phyloP scores from a whole-genome alignment of 2,113 vertebrate species.

The Danio rerio region GRCz12tu NC_133181.1:56961501-56962000 shows the following conservation, averaged over 20 bases:
- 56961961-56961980: conserved; percentile 30
- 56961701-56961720: background rate
- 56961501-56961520: too few relatives aligned
- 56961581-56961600: too few relatives aligned
- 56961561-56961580: too few relatives aligned
- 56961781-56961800: background rate
- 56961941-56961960: conserved; percentile 10
- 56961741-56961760: background rate
- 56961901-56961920: background rate
- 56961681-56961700: background rate
- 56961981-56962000: conserved; percentile 12
- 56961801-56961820: background rate
- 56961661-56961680: too few relatives aligned
- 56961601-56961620: too few relatives aligned
- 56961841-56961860: background rate
- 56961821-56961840: background rate
- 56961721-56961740: background rate
- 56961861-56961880: background rate
- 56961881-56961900: too few relatives aligned
- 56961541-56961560: too few relatives aligned
- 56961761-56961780: too few relatives aligned
- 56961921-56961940: background rate
- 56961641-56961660: too few relatives aligned
- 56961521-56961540: too few relatives aligned
- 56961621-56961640: too few relatives aligned